Percentiles rank a stretch among this genome's conserved stretches.
phyloP scores from a whole-genome alignment of 2,888 invertebrate species.

The Glaucopsyche alexis region DNA sequence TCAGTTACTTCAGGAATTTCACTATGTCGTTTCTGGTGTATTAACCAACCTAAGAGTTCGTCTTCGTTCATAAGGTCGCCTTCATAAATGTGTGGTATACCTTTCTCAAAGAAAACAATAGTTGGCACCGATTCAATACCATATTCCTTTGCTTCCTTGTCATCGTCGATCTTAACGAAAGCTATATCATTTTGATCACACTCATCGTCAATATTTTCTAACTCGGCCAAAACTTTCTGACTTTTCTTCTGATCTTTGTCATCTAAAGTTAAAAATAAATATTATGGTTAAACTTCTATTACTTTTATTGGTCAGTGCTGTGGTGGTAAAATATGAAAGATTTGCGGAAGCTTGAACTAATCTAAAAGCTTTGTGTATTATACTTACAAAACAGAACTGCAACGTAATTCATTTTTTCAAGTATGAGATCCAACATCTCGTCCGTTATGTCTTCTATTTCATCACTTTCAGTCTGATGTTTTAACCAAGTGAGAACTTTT shows the following conservation, averaged over 20 bases:
- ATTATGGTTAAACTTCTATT: not conserved
- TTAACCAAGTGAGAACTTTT: constrained; percentile 92
- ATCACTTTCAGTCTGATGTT: constrained; percentile 90
- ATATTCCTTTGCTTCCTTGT: constrained; percentile 93
- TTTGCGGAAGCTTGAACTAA: no score
- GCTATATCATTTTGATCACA: constrained; percentile 95
- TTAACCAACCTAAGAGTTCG: constrained; percentile 92
- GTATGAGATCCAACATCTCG: constrained; percentile 94
- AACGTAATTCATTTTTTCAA: constrained; percentile 92
- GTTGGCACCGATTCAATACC: constrained; percentile 91
- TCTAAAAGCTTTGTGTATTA: not conserved
- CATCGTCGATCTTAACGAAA: constrained; percentile 94
- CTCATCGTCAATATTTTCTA: constrained; percentile 96
- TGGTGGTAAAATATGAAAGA: not conserved
- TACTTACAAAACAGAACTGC: constrained; percentile 95
- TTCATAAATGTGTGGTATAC: constrained; percentile 87
- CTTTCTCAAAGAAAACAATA: constrained; percentile 87
- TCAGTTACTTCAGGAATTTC: constrained; percentile 96
- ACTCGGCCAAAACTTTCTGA: constrained; percentile 88
- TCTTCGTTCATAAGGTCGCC: constrained; percentile 95
- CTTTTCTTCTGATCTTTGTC: constrained; percentile 95
- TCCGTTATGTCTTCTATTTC: constrained; percentile 97
- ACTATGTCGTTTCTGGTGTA: constrained; percentile 93
- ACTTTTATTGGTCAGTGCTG: not conserved
- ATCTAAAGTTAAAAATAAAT: constrained; percentile 78